Evolutionary conservation across 2,113 vertebrate species (phyloP).

Genomic region (Porphyrio hochstetteri): DNA sequence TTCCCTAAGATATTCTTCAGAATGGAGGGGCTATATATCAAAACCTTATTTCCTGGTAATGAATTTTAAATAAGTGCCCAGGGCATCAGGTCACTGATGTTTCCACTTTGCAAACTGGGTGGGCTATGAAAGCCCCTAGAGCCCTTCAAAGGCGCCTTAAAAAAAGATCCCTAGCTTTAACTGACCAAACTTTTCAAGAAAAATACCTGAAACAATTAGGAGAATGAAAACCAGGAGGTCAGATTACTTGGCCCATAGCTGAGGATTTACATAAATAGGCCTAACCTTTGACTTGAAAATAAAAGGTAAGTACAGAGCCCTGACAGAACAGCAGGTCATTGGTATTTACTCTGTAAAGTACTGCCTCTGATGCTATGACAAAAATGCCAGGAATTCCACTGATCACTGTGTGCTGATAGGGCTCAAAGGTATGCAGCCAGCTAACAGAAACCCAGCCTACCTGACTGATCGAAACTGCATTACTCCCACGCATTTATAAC

Average conservation of each 20-base stretch:
- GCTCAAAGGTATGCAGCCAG: slow-evolving; percentile 64
- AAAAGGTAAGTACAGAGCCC: slow-evolving; percentile 77
- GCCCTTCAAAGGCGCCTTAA: slow-evolving; percentile 75
- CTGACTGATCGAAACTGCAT: slow-evolving; percentile 72
- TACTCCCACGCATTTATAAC: slow-evolving; percentile 70
- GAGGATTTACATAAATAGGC: slow-evolving; percentile 82
- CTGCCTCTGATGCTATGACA: slow-evolving; percentile 75
- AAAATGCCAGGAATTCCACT: slow-evolving; percentile 80
- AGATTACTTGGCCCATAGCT: slow-evolving; percentile 73
- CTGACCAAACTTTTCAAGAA: slow-evolving; percentile 73
- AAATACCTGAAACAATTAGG: slow-evolving; percentile 80
- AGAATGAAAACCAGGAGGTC: slow-evolving; percentile 77
- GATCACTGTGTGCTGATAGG: slow-evolving; percentile 75
- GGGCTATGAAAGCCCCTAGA: slow-evolving; percentile 72
- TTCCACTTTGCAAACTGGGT: slow-evolving; percentile 78
- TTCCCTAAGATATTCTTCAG: slow-evolving; percentile 56
- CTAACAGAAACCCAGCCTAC: slow-evolving; percentile 75
- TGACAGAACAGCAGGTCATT: slow-evolving; percentile 75
- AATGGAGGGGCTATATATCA: slow-evolving; percentile 63
- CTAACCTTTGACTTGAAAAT: slow-evolving; percentile 79
- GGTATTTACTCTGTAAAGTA: slow-evolving; percentile 72
- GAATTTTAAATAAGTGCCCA: slow-evolving; percentile 69
- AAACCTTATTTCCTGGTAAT: slow-evolving; percentile 77
- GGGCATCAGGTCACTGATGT: slow-evolving; percentile 71
- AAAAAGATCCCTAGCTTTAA: slow-evolving; percentile 64